A percentile compares a stretch with the other conserved stretches of the same genome.
phyloP scores from a whole-genome alignment of 2,113 vertebrate genomes.

The Mastomys natalensis region DNA sequence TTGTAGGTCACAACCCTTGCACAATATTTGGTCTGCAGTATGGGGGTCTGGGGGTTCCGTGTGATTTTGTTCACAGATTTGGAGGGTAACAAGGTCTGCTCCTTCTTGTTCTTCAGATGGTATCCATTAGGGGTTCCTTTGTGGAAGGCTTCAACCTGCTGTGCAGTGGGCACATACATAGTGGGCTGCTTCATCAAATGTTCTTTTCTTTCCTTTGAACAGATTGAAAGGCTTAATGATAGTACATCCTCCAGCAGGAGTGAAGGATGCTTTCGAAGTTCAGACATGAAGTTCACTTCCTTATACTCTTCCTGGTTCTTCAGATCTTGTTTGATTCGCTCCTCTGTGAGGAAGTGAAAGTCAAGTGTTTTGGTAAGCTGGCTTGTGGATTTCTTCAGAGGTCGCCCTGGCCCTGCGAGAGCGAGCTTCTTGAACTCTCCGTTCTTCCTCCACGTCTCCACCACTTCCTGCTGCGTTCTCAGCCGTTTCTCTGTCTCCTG shows the following conservation, averaged over 20 bases:
- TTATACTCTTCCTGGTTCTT: conserved; percentile 85
- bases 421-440: too few relatives aligned
- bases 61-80: conserved; percentile 85
- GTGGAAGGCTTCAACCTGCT: conserved; percentile 92
- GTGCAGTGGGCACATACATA: too few relatives aligned
- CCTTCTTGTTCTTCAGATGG: conserved; percentile 91
- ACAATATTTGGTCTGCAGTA: conserved; percentile 90
- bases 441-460: too few relatives aligned
- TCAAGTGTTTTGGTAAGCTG: conserved; percentile 93
- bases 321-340: conserved; percentile 85
- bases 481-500: too few relatives aligned
- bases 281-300: conserved; percentile 89
- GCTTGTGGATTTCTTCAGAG: too few relatives aligned
- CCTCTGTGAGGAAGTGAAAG: conserved; percentile 92
- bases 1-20: conserved; percentile 88
- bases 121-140: conserved; percentile 92
- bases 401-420: too few relatives aligned
- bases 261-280: conserved; percentile 92
- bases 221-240: conserved; percentile 94
- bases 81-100: conserved; percentile 84
- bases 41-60: conserved; percentile 91
- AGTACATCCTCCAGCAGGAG: conserved; percentile 90
- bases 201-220: conserved; percentile 91
- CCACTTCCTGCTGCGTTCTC: too few relatives aligned
- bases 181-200: too few relatives aligned